Percentiles rank a stretch among this genome's conserved stretches.
Conservation (phyloP, 2,113 vertebrate genomes). For the Toxotes chatareus region DNA sequence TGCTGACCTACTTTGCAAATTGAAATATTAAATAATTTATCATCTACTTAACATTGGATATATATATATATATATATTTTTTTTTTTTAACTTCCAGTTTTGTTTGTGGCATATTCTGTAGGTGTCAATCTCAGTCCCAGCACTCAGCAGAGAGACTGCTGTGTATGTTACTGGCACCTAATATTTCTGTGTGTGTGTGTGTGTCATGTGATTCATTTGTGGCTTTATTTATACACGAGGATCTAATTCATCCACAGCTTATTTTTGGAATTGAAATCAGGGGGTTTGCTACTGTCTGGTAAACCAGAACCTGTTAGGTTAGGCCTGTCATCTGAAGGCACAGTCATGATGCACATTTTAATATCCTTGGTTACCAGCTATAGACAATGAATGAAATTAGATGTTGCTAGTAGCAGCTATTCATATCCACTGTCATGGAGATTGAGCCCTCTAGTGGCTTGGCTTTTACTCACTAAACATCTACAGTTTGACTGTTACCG, state of each 20-base stretch:
- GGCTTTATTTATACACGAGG: background rate
- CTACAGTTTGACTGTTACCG: background rate
- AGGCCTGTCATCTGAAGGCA: background rate
- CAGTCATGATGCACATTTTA: background rate
- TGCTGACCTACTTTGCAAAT: slow-evolving; percentile 30
- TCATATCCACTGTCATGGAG: background rate
- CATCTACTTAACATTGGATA: background rate
- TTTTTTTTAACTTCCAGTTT: background rate
- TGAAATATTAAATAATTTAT: slow-evolving; percentile 11
- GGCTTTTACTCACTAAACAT: background rate
- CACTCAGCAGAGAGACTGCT: background rate
- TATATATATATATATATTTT: no score
- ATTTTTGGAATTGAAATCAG: background rate
- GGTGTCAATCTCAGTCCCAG: background rate
- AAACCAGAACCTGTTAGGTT: background rate
- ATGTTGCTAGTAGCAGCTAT: slow-evolving; percentile 19
- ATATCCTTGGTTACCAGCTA: background rate
- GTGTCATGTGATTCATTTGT: background rate
- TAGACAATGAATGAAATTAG: slow-evolving; percentile 32
- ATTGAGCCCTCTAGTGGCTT: slow-evolving; percentile 49
- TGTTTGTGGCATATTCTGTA: background rate
- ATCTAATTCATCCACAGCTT: background rate
- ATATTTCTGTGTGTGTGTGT: background rate
- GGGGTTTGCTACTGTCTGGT: background rate
- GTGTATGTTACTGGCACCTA: background rate